phyloP scores from a whole-genome alignment of 1,140 invertebrate species.

The Steinernema khuongi region DNA sequence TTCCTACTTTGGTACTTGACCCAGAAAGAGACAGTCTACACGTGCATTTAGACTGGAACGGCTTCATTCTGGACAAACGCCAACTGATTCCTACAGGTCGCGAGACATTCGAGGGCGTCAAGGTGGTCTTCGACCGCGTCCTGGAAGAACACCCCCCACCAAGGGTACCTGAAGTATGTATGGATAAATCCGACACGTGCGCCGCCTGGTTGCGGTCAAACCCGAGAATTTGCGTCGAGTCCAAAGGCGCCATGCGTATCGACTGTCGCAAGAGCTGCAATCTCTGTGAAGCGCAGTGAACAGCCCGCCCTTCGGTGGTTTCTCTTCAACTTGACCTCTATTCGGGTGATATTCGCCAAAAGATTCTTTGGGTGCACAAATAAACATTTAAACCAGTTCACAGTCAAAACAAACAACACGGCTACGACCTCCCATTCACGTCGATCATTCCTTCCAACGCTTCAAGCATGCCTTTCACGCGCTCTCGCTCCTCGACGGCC shows the following conservation, averaged over 20 bases:
- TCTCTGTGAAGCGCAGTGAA: background rate
- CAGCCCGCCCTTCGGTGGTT: background rate
- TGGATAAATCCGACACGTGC: background rate
- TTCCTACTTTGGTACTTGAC: conserved; percentile 41
- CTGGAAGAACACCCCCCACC: conserved; percentile 18
- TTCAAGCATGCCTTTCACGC: conserved; percentile 54
- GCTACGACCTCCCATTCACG: background rate
- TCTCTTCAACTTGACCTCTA: conserved; percentile 4
- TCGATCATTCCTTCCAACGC: background rate
- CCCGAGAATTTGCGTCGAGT: conserved; percentile 1
- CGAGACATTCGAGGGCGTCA: conserved; percentile 69
- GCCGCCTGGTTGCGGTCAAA: background rate
- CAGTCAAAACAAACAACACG: background rate
- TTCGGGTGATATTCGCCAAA: no score
- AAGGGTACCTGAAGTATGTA: background rate
- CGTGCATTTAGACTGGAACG: conserved; percentile 50
- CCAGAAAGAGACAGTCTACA: background rate
- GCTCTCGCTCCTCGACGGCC: conserved; percentile 64
- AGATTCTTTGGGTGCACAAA: no score
- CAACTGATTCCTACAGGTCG: conserved; percentile 69
- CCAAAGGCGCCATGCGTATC: background rate
- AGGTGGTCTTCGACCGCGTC: conserved; percentile 53
- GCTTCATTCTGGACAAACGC: conserved; percentile 61
- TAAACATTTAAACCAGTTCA: background rate
- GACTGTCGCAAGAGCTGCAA: conserved; percentile 19